These are phyloP conservation scores for Drosophila nannoptera DNA, from an alignment of 1,140 invertebrate genomes.

Conservation along the genomic window DNA sequence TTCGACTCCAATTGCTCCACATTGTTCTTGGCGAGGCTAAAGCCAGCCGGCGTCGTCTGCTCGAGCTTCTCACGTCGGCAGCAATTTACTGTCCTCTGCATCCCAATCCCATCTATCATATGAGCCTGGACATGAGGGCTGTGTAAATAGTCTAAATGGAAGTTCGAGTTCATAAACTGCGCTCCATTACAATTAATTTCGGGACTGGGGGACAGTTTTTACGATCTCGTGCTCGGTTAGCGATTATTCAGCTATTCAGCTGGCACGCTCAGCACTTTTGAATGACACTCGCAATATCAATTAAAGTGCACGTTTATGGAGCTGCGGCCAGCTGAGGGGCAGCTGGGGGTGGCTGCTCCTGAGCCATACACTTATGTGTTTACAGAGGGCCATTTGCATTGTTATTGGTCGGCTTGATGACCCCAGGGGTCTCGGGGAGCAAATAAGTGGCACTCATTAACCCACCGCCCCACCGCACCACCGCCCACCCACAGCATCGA, in stretches of 20 bases:
- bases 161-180: too few species aligned
- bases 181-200: too few species aligned
- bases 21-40: not conserved
- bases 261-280: not conserved
- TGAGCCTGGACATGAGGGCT: too few species aligned
- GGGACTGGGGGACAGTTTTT: too few species aligned
- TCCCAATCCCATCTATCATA: too few species aligned
- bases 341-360: not conserved
- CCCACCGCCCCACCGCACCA: not conserved
- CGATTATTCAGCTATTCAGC: not conserved
- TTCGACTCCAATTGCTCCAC: not conserved
- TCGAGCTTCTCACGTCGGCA: too few species aligned
- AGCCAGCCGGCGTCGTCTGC: too few species aligned
- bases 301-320: not conserved
- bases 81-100: too few species aligned
- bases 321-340: not conserved
- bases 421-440: not conserved
- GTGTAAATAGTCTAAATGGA: too few species aligned
- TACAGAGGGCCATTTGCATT: not conserved
- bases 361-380: not conserved
- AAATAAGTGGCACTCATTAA: slow-evolving; percentile 19
- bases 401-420: slow-evolving; percentile 1
- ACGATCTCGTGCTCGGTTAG: not conserved
- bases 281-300: not conserved
- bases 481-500: slow-evolving; percentile 56